Evolutionary conservation across 2,888 invertebrate genomes (phyloP).

Genomic region (Drosophila trichaetosa): DNA sequence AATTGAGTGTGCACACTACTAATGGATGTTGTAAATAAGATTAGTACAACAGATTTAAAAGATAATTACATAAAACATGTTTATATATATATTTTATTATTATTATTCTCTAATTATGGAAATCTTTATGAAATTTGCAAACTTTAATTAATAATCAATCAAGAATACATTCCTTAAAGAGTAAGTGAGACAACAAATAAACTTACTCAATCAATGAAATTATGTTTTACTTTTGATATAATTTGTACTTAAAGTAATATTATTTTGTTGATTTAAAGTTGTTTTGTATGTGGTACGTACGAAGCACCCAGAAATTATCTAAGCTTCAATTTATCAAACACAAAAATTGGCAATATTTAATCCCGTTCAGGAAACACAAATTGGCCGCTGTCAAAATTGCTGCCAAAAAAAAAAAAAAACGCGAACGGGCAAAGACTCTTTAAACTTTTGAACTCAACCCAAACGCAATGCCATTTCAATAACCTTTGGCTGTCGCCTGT

Average conservation of each 20-base stretch:
- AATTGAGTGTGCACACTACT: not conserved
- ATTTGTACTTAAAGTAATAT: not conserved
- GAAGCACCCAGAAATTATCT: slow-evolving; percentile 13
- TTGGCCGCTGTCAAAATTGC: slow-evolving; percentile 45
- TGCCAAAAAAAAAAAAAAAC: slow-evolving; percentile 17
- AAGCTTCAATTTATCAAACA: slow-evolving; percentile 39
- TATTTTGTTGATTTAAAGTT: not conserved
- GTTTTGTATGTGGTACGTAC: not conserved
- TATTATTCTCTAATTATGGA: not conserved
- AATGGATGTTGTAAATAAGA: not conserved
- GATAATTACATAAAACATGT: not conserved
- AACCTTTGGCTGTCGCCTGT: slow-evolving; percentile 62
- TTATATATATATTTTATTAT: not conserved
- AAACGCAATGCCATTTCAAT: slow-evolving; percentile 64
- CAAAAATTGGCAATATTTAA: slow-evolving; percentile 46
- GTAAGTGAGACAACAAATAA: too few species aligned
- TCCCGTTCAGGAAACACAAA: slow-evolving; percentile 57
- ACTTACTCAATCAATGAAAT: not conserved
- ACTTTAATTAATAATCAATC: not conserved
- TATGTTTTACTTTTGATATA: not conserved
- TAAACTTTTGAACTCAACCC: slow-evolving; percentile 56
- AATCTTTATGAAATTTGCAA: not conserved
- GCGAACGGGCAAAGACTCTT: slow-evolving; percentile 39
- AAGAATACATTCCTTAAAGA: not conserved
- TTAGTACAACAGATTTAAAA: not conserved